Conservation (phyloP, 2,797 vertebrate species). For the Phataginus tetradactyla region DNA sequence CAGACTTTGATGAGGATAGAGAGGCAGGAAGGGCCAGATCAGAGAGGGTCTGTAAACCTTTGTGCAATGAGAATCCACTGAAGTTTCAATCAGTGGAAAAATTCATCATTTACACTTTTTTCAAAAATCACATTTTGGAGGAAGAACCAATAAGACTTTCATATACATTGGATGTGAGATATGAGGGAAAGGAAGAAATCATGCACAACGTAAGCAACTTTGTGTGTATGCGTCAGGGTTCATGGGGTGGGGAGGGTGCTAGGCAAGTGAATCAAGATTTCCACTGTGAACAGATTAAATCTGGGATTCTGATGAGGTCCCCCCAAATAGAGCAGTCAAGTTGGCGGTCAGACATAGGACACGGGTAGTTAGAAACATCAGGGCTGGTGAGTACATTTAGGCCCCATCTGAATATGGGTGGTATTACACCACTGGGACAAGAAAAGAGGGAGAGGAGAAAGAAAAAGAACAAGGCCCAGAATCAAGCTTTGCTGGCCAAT, state of each 20-base stretch:
- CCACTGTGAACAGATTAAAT: background rate
- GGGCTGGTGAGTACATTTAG: background rate
- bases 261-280: background rate
- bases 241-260: too few species aligned
- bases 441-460: background rate
- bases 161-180: background rate
- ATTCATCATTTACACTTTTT: background rate
- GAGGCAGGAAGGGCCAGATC: background rate
- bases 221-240: too few species aligned
- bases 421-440: background rate
- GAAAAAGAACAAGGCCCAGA: background rate
- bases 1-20: background rate
- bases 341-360: background rate
- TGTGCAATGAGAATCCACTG: accelerated
- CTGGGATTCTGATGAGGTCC: background rate
- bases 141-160: background rate
- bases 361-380: background rate
- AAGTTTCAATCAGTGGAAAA: background rate
- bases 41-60: accelerated
- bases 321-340: background rate
- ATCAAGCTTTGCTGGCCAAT: background rate
- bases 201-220: background rate
- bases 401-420: background rate
- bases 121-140: background rate
- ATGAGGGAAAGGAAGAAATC: background rate